Evolutionary conservation across 2,888 invertebrate species (phyloP).

Genomic region (Drosophila anceps): DNA sequence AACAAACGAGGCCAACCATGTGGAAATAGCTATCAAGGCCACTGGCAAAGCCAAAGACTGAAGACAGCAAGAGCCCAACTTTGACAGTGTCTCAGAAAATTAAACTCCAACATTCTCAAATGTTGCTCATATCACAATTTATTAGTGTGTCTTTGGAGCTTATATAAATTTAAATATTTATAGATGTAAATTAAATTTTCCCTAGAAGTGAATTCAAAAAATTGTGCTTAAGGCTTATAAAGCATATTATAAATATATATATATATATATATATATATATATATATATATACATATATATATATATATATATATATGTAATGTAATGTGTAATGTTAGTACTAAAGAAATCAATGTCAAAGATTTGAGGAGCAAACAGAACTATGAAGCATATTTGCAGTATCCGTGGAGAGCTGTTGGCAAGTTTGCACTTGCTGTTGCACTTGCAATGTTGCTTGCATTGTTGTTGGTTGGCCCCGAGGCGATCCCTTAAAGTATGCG

Average conservation of each 20-base stretch:
- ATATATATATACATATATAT: not conserved
- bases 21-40: slow-evolving; percentile 47
- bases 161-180: not conserved
- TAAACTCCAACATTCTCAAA: slow-evolving; percentile 2
- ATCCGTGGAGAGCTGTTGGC: slow-evolving; percentile 11
- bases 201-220: not conserved
- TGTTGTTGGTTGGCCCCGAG: slow-evolving; percentile 35
- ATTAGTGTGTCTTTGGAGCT: not conserved
- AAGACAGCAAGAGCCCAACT: slow-evolving; percentile 10
- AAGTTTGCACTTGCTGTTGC: slow-evolving; percentile 16
- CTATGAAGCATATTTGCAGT: slow-evolving; percentile 20
- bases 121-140: slow-evolving; percentile 12
- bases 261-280: not conserved
- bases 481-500: slow-evolving; percentile 62
- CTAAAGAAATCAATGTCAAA: not conserved
- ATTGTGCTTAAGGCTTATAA: not conserved
- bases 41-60: slow-evolving; percentile 24
- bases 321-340: not conserved
- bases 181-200: not conserved
- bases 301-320: not conserved
- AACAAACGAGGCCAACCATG: slow-evolving; percentile 55
- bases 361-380: not conserved
- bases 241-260: not conserved
- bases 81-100: slow-evolving; percentile 23
- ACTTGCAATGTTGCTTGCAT: slow-evolving; percentile 23